phyloP scores from a whole-genome alignment of 2,797 vertebrate species.

The Pterois miles region DNA sequence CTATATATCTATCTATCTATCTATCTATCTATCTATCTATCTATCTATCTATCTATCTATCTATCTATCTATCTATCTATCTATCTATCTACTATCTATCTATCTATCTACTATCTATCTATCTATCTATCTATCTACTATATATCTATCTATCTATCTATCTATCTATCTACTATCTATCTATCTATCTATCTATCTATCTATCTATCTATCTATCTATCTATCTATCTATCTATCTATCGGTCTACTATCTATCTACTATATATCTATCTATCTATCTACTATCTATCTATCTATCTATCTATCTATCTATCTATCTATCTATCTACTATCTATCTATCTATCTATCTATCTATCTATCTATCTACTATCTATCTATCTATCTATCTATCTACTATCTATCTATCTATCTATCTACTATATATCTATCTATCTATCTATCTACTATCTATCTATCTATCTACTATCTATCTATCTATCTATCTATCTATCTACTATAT shows the following conservation, averaged over 20 bases:
- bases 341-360: neutral
- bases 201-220: slow-evolving; percentile 1
- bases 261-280: neutral
- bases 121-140: no score
- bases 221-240: neutral
- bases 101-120: neutral
- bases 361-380: neutral
- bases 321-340: neutral
- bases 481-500: neutral
- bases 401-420: neutral
- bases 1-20: slow-evolving; percentile 10
- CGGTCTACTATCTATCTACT: no score
- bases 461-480: neutral
- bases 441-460: no score
- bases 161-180: neutral
- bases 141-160: slow-evolving; percentile 1
- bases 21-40: neutral
- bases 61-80: slow-evolving; percentile 1
- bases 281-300: no score
- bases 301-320: neutral
- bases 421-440: neutral
- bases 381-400: no score
- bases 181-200: no score
- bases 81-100: slow-evolving; percentile 11
- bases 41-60: no score